Percentiles rank a stretch among this genome's conserved stretches.
These are phyloP conservation scores for Choristoneura fumiferana DNA, from an alignment of 1,140 invertebrate species.

Conservation along the genomic window DNA sequence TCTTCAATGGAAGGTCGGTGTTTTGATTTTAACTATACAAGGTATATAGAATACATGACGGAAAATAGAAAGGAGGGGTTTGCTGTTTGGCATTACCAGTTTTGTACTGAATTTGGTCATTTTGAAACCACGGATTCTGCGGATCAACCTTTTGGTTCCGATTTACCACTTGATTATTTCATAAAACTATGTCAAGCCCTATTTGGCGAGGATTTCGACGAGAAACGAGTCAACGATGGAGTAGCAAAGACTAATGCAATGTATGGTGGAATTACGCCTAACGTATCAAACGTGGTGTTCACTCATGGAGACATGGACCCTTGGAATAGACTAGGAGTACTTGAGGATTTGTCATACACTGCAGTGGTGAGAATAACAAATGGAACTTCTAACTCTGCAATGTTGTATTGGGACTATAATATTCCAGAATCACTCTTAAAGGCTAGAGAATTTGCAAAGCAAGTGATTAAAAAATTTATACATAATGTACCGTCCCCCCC, in stretches of 20 bases:
- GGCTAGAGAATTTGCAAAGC: background rate
- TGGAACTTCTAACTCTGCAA: background rate
- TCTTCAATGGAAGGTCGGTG: too few relatives aligned
- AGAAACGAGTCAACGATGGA: constrained; percentile 50
- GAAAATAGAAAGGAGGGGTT: too few relatives aligned
- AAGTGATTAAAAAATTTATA: background rate
- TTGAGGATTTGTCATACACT: constrained; percentile 24
- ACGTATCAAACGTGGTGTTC: constrained; percentile 77
- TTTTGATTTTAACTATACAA: too few relatives aligned
- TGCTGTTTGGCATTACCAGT: constrained; percentile 87
- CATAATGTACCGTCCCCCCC: too few relatives aligned
- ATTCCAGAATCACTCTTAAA: background rate
- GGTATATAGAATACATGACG: too few relatives aligned
- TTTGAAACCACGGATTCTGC: constrained; percentile 82
- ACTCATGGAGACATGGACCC: constrained; percentile 80
- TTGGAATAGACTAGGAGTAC: constrained; percentile 79
- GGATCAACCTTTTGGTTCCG: constrained; percentile 82
- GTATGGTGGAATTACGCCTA: constrained; percentile 76
- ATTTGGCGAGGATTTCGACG: constrained; percentile 31
- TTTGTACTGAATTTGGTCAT: constrained; percentile 88
- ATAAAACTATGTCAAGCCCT: background rate
- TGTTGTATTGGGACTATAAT: background rate
- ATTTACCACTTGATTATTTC: constrained; percentile 48
- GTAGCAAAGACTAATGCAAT: constrained; percentile 76
- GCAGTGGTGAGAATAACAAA: too few relatives aligned